A percentile compares a stretch with the other conserved stretches of the same genome.
Conservation (phyloP, 2,888 invertebrate genomes). For the Himalopsyche kuldschensis region DNA sequence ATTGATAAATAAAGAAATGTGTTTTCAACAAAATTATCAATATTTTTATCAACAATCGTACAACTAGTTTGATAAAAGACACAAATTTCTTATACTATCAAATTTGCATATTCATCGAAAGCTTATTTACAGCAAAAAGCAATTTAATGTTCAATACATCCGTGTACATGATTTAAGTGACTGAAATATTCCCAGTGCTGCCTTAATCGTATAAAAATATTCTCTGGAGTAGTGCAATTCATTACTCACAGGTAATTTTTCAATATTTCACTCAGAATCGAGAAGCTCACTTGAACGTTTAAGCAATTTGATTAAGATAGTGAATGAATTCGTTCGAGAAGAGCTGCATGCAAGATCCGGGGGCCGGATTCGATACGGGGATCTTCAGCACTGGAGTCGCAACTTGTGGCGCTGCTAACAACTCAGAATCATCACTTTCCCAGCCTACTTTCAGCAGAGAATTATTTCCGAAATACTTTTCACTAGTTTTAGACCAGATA, state of each 20-base stretch:
- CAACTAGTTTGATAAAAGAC: constrained; percentile 15
- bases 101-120: constrained; percentile 12
- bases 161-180: not conserved
- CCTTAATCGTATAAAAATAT: not conserved
- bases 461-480: constrained; percentile 31
- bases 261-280: constrained; percentile 39
- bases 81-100: constrained; percentile 2
- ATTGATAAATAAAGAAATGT: constrained; percentile 9
- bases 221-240: not conserved
- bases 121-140: constrained; percentile 33
- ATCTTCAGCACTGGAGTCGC: constrained; percentile 49
- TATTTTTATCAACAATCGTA: constrained; percentile 14
- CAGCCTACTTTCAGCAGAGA: constrained; percentile 30
- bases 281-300: constrained; percentile 41
- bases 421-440: constrained; percentile 27
- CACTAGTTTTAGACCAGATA: constrained; percentile 36
- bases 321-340: constrained; percentile 66
- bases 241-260: not conserved
- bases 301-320: constrained; percentile 65
- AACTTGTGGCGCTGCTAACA: constrained; percentile 49
- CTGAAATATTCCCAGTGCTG: not conserved
- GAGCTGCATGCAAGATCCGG: constrained; percentile 60
- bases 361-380: constrained; percentile 36
- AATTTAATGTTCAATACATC: not conserved
- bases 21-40: constrained; percentile 3